Base-by-base conservation (phyloP, 2,797 vertebrate genomes). In the Onychomys leucogaster region DNA sequence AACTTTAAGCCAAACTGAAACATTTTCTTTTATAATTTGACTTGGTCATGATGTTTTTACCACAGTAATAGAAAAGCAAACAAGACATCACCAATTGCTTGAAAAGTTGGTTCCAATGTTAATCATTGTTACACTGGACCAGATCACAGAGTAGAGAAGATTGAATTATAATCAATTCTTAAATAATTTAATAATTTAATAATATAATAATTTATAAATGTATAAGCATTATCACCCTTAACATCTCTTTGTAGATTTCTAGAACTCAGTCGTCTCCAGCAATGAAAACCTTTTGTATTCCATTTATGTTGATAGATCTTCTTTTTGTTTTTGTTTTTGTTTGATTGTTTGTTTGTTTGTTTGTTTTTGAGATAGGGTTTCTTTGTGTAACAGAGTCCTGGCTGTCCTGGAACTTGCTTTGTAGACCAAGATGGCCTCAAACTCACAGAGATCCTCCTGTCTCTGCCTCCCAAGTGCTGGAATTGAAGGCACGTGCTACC, bases 241-340 rank as follows among this genome's bases (percentile, higher is more conserved):
- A 91, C 37, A 27, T 23, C 0, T 71, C 17, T 61, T 83, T 1
- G 6, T 49, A 67, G 29, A 21, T 32, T 78, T 27, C 46, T 11
- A 92, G 29, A 91, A 88, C 9, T 69, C 41, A 67, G 8, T 93
- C 2, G 5, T 94, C 32, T 88, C 16, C 13, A 80, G 14, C 14
- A 84, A 25, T 2, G 32, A 85, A 55, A 5, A 59, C 21, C 41
- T 88, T 89, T 86, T 7, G 6, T 77, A 19, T 94, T 96, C 81
- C 11, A 19, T 85, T 91, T 89, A 49, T 88, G 41, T 94, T 95
- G 29, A 89, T 84, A 91, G 71, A 76, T 65, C 17, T 34, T 52
- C 12, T 52, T 52, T 52, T 12, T 52, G 7, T 52, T 2, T 52
- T 52, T 52, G 52, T 52, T 52, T 52, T 52, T 52, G 52, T n/a